Evolutionary conservation across 2,888 invertebrate species (phyloP).

Genomic region (Drosophila austrosaltans): DNA sequence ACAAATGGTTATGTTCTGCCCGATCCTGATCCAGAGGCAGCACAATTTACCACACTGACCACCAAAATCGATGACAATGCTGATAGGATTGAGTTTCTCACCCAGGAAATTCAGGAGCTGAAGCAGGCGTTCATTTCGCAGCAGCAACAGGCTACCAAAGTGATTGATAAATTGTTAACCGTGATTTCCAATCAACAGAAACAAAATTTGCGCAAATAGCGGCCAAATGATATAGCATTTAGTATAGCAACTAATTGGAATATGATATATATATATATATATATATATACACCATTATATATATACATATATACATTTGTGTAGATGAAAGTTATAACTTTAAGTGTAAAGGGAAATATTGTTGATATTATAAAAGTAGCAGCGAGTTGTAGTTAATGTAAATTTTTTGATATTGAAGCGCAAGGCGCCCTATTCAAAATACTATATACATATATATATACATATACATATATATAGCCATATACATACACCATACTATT

Average conservation of each 20-base stretch:
- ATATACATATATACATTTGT: no score
- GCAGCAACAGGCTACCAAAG: constrained; percentile 84
- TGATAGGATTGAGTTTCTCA: constrained; percentile 87
- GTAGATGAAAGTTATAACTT: background rate
- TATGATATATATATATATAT: constrained; percentile 6
- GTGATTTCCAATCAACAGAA: constrained; percentile 84
- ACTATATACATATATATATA: constrained; percentile 28
- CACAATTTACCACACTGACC: constrained; percentile 86
- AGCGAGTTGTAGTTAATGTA: constrained; percentile 54
- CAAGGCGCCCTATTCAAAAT: constrained; percentile 42
- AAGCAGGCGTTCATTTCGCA: constrained; percentile 85
- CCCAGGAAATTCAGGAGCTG: constrained; percentile 88
- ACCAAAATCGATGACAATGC: constrained; percentile 88
- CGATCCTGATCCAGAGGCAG: constrained; percentile 84
- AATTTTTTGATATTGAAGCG: constrained; percentile 52
- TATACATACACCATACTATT: constrained; percentile 30
- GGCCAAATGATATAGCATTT: constrained; percentile 49
- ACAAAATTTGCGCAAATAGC: constrained; percentile 82
- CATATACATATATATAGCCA: constrained; percentile 31
- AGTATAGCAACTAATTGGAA: constrained; percentile 34
- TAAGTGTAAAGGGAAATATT: constrained; percentile 48
- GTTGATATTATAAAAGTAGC: constrained; percentile 64
- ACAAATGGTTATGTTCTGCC: constrained; percentile 84
- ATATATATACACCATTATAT: background rate
- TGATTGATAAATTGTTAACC: constrained; percentile 83